Evolutionary conservation across 1,140 invertebrate species (phyloP).

Genomic region (Maconellicoccus hirsutus): DNA sequence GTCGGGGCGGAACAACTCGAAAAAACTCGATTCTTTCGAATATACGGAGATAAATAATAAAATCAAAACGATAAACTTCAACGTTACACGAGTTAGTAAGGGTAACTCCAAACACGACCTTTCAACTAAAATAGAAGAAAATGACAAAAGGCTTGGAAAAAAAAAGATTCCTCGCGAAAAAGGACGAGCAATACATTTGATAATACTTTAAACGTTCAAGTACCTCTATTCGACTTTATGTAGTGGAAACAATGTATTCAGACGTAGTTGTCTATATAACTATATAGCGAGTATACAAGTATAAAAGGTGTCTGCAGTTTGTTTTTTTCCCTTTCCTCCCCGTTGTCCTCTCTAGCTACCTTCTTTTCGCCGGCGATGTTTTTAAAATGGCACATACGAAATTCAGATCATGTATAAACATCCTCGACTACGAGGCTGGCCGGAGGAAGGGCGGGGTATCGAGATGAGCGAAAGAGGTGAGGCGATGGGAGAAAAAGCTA

Average conservation of each 20-base stretch:
- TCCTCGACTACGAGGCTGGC: neutral
- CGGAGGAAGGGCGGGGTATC: neutral
- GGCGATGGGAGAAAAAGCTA: neutral
- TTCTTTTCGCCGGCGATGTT: neutral
- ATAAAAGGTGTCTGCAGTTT: too few relatives aligned
- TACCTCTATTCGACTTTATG: neutral
- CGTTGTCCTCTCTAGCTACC: too few relatives aligned
- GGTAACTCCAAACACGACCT: neutral
- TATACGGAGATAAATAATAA: neutral
- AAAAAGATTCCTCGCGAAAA: neutral
- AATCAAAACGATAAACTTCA: neutral
- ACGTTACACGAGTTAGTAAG: neutral
- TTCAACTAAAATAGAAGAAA: neutral
- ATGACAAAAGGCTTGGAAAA: neutral
- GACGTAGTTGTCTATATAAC: neutral
- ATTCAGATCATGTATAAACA: conserved; percentile 21
- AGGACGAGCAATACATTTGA: neutral
- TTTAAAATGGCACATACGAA: neutral
- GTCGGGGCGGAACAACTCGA: too few relatives aligned
- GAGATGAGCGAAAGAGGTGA: neutral
- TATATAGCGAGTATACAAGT: too few relatives aligned
- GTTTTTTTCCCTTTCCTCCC: too few relatives aligned
- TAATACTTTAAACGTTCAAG: conserved; percentile 5
- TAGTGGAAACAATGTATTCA: conserved; percentile 9
- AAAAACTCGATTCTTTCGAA: too few relatives aligned